Conservation (phyloP, 2,888 invertebrate species). For the Cremastinae sp. region DNA sequence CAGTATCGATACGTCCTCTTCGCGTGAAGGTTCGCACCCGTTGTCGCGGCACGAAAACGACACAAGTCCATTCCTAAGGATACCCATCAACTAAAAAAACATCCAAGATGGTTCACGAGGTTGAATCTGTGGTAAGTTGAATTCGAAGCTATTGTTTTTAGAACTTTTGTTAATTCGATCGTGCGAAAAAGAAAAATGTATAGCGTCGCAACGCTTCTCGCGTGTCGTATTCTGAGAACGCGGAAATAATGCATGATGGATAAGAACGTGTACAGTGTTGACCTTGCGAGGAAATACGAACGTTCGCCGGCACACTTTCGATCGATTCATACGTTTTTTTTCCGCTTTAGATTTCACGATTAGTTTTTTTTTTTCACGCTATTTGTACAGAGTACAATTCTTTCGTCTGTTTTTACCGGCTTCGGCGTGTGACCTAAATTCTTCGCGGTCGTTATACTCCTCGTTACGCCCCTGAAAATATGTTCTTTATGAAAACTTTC, state of each 20-base stretch:
- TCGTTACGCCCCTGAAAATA: not conserved
- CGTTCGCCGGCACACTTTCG: not conserved
- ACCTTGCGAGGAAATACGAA: not conserved
- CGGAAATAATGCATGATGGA: not conserved
- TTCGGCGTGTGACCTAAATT: constrained; percentile 34
- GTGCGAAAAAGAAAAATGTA: not conserved
- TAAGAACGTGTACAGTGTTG: not conserved
- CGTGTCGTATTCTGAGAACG: not conserved
- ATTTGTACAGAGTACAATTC: not conserved
- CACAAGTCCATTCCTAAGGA: constrained; percentile 7
- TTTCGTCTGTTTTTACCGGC: not conserved
- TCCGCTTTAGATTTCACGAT: not conserved
- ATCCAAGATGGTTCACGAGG: constrained; percentile 49
- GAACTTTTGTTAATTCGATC: not conserved
- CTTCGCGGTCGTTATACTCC: not conserved
- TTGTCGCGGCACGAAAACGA: not conserved
- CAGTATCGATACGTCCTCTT: constrained; percentile 29
- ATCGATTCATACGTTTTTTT: not conserved
- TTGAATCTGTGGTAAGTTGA: constrained; percentile 42
- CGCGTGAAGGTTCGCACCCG: not conserved
- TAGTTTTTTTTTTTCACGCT: not conserved
- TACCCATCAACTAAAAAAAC: not conserved
- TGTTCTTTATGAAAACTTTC: not conserved
- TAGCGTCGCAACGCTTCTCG: not conserved
- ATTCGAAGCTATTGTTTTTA: not conserved